Evolutionary conservation across 1,140 invertebrate species (phyloP), one percentile per base, ranked within the genome.

Genomic region (Atopsyche davidsoni): DNA sequence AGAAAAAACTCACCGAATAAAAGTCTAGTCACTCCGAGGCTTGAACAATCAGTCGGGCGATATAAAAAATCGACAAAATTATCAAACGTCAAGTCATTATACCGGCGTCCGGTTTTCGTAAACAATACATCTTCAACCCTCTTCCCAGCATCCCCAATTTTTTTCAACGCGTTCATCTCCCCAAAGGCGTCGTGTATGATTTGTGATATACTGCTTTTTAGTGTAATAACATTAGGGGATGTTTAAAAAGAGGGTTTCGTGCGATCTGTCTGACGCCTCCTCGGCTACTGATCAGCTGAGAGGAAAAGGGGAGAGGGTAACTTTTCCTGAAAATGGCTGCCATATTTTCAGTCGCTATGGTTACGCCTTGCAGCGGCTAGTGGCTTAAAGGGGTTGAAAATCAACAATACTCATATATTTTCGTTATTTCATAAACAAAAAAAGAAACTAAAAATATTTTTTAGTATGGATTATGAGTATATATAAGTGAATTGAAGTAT

Each of bases 1-100:
- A n/a, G n/a, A n/a, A n/a, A n/a, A 24, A 23, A 57, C 72, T 80
- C 71, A 89, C 87, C 88, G 66, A 86, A 92, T 1, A 87, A 64
- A 54, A 87, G 79, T 45, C 89, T 77, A 11, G 81, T 77, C 1
- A 89, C 66, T n/a, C 83, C 87, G 17, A 92, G 72, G 62, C 81
- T 81, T 0, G 86, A 79, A 6, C 85, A 76, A 72, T 91, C 85
- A n/a, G 78, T 80, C 0, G 84, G 84, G 22, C 70, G 61, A 57
- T 85, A 79, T 55, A 90, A 63, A 42, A 81, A 75, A 9, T 57
- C 41, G 0, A 78, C 69, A 16, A 89, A 64, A 46, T 69, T 69
- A 2, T 58, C 50, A 34, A 71, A 62, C 10, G 64, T 60, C 1
- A 57, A 44, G 24, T 69, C 64, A 35, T 55, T 54, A 2, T 63